Percentiles rank a stretch among this genome's conserved stretches.
Evolutionary conservation across 92 coral and sea anemone species (phyloP).

Genomic region (Epizoanthus fatuus): DNA sequence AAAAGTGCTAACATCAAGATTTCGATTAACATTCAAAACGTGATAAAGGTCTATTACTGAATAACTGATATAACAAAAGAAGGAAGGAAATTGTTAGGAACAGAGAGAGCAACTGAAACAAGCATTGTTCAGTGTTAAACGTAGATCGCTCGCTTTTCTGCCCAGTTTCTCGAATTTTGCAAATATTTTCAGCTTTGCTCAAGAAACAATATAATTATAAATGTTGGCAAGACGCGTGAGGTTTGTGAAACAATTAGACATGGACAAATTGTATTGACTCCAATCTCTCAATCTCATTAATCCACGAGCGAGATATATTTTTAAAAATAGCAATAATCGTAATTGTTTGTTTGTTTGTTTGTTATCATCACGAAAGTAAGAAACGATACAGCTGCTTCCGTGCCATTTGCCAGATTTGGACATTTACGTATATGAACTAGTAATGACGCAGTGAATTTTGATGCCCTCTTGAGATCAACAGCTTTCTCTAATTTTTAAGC

Average conservation of each 20-base stretch:
- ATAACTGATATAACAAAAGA: no score
- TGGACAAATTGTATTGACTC: not conserved
- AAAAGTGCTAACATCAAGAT: no score
- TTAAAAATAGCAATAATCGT: not conserved
- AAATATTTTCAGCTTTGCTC: no score
- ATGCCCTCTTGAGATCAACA: not conserved
- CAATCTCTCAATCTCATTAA: slow-evolving; percentile 18
- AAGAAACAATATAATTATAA: no score
- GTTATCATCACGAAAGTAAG: slow-evolving; percentile 10
- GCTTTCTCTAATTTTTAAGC: no score
- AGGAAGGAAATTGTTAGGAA: no score
- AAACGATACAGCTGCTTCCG: not conserved
- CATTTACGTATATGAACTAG: not conserved
- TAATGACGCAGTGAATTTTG: slow-evolving; percentile 8
- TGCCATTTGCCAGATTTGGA: slow-evolving; percentile 3
- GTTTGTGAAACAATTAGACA: not conserved
- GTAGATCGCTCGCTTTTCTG: no score
- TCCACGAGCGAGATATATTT: slow-evolving; percentile 12
- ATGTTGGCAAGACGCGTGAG: not conserved
- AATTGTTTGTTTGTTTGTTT: slow-evolving; percentile 5
- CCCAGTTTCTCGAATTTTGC: no score
- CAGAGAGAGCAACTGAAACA: no score
- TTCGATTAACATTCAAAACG: no score
- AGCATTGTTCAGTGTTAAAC: no score
- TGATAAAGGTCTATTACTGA: no score